Conservation (phyloP, 2,888 invertebrate genomes). For the Polymixis lichenea region DNA sequence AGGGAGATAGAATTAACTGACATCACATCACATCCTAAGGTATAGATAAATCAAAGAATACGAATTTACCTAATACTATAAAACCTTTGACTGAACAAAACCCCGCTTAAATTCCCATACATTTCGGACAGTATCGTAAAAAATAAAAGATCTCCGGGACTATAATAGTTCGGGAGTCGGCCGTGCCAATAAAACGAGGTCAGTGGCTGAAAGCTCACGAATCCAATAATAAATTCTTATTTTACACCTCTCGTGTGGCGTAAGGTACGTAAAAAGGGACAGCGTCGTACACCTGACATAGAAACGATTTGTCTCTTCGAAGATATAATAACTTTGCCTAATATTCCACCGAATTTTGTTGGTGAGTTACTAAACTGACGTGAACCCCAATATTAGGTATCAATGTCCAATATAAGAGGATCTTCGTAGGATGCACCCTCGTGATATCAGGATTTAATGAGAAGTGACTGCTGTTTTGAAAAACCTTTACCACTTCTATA, state of each 20-base stretch:
- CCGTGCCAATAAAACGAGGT: conserved; percentile 76
- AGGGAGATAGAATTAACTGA: background rate
- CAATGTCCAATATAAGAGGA: background rate
- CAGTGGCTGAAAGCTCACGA: conserved; percentile 73
- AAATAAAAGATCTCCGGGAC: conserved; percentile 31
- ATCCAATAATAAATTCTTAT: conserved; percentile 83
- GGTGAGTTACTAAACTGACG: background rate
- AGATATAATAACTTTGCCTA: conserved; percentile 14
- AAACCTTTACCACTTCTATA: too few relatives aligned
- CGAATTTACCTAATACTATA: conserved; percentile 13
- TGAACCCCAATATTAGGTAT: too few relatives aligned
- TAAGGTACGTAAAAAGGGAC: conserved; percentile 50
- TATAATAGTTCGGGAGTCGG: conserved; percentile 54
- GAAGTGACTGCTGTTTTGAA: background rate
- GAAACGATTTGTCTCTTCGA: conserved; percentile 41
- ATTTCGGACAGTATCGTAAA: conserved; percentile 35
- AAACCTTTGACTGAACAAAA: conserved; percentile 23
- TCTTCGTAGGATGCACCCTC: too few relatives aligned
- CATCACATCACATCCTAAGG: background rate
- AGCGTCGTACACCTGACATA: conserved; percentile 32
- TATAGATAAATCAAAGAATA: background rate
- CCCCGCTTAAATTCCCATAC: conserved; percentile 17
- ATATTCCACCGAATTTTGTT: background rate
- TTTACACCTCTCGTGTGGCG: conserved; percentile 71
- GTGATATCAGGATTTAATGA: background rate